Evolutionary conservation across 2,113 vertebrate species (phyloP).

Genomic region (Malurus elegans): DNA sequence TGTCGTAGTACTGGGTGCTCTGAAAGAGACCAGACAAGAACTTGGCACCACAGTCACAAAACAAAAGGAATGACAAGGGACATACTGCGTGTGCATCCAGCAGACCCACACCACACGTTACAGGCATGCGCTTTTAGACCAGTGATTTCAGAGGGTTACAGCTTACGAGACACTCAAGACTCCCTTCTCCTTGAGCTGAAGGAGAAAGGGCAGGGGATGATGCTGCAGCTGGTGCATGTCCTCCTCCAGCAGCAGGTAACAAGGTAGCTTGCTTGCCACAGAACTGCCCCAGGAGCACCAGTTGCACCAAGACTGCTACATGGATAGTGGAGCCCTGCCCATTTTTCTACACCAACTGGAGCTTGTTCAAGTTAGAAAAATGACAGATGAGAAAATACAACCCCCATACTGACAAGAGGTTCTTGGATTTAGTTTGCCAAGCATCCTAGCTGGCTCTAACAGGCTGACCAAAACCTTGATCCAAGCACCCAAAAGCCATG

Average conservation of each 20-base stretch:
- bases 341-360: neutral
- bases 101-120: conserved; percentile 63
- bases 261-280: neutral
- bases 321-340: neutral
- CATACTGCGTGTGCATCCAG: conserved; percentile 42
- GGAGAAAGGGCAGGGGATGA: conserved; percentile 17
- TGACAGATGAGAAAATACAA: neutral
- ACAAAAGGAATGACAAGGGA: neutral
- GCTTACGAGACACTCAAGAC: conserved; percentile 6
- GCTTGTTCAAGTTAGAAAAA: neutral
- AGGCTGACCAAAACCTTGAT: conserved; percentile 15
- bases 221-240: neutral
- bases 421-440: conserved; percentile 1
- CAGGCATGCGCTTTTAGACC: conserved; percentile 70
- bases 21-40: conserved; percentile 69
- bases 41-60: neutral
- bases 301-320: neutral
- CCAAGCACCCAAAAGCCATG: neutral
- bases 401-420: neutral
- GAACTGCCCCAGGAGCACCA: neutral
- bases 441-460: neutral
- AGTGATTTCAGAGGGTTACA: conserved; percentile 35
- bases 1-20: conserved; percentile 99
- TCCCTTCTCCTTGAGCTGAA: conserved; percentile 37
- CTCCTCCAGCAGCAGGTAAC: neutral